Conservation (phyloP, 2,888 invertebrate species). For the Oscheius sp. region DNA sequence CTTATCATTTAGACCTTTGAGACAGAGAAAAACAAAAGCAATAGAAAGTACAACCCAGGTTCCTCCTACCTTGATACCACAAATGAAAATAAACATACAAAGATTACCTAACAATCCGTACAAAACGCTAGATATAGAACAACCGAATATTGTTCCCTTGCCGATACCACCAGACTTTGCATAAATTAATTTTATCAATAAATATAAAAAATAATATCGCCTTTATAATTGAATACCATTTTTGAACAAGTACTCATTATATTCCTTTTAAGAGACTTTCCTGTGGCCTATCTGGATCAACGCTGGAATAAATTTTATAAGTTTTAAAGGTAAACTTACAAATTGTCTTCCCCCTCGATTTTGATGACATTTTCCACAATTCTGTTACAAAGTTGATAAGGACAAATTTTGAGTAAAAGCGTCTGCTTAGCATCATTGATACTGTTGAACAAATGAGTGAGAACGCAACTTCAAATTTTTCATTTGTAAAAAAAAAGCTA, state of each 20-base stretch:
- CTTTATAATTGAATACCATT: not conserved
- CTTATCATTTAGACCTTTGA: not conserved
- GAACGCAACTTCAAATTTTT: too few relatives aligned
- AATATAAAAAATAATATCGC: not conserved
- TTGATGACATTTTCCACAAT: not conserved
- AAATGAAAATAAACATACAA: slow-evolving; percentile 22
- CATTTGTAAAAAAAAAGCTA: not conserved
- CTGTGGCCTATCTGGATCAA: too few relatives aligned
- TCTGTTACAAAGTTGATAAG: not conserved
- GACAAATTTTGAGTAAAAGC: too few relatives aligned
- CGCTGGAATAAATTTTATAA: too few relatives aligned
- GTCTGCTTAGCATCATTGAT: too few relatives aligned
- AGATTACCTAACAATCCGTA: slow-evolving; percentile 49
- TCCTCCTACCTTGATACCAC: slow-evolving; percentile 16
- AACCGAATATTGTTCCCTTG: slow-evolving; percentile 41
- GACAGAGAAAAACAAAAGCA: not conserved
- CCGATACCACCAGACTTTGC: slow-evolving; percentile 38
- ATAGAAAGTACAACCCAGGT: not conserved
- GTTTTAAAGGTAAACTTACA: not conserved
- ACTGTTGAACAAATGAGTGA: too few relatives aligned
- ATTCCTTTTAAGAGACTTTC: too few relatives aligned
- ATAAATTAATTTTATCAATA: not conserved
- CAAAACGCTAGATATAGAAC: slow-evolving; percentile 34
- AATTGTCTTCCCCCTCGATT: not conserved
- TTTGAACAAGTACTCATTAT: not conserved